A percentile compares a stretch with the other conserved stretches of the same genome.
Conservation (phyloP, 1,140 invertebrate species). For the Coboldia fuscipes region DNA sequence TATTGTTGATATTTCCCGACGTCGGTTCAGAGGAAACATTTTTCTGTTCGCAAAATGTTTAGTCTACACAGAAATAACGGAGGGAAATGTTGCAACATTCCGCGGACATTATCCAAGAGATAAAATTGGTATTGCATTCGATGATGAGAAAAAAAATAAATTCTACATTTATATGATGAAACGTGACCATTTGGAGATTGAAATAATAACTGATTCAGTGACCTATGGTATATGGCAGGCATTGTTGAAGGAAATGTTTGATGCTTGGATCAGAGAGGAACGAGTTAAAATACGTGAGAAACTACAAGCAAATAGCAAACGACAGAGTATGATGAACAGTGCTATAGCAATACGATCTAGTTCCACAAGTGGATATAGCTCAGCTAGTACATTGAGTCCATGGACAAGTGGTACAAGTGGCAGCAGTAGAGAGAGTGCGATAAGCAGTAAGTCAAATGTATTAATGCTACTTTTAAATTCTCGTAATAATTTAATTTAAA, state of each 20-base stretch:
- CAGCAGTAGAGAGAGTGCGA: background rate
- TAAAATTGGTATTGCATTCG: conserved; percentile 11
- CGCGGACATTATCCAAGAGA: conserved; percentile 19
- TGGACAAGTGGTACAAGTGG: background rate
- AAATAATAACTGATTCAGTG: background rate
- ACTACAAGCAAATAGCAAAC: too few relatives aligned
- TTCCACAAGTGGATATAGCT: background rate
- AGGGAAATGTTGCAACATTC: conserved; percentile 15
- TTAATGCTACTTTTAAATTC: too few relatives aligned
- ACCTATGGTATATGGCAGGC: background rate
- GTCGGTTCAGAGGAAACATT: conserved; percentile 14
- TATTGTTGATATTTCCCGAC: conserved; percentile 12
- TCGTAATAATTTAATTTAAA: too few relatives aligned
- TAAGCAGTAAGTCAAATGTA: background rate
- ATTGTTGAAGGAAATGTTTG: too few relatives aligned
- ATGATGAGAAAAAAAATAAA: conserved; percentile 1
- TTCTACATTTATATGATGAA: conserved; percentile 1
- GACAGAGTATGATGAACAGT: background rate
- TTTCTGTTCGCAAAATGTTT: conserved; percentile 21
- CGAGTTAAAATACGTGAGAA: too few relatives aligned
- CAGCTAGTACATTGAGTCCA: too few relatives aligned
- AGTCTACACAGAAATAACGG: conserved; percentile 18
- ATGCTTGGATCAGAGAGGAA: too few relatives aligned
- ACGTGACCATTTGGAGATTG: background rate
- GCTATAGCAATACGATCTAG: background rate